Evolutionary conservation across 1,140 invertebrate genomes (phyloP).

Genomic region (Formica selysi): DNA sequence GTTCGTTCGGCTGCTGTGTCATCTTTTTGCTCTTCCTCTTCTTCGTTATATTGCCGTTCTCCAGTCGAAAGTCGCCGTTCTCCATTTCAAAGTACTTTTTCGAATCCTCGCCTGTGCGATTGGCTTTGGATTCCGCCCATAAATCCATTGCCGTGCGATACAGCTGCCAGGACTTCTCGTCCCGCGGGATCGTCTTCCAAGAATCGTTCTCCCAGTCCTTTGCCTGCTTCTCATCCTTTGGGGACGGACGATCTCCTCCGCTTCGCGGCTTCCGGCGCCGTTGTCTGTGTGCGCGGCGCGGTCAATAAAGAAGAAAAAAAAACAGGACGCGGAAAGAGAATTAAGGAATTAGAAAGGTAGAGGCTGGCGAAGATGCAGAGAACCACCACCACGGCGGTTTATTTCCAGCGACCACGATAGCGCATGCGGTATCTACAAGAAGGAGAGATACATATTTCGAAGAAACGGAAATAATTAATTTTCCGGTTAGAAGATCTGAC

Average conservation of each 20-base stretch:
- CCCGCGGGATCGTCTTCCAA: slow-evolving; percentile 84
- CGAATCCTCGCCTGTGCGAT: slow-evolving; percentile 72
- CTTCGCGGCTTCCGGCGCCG: slow-evolving; percentile 83
- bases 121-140: slow-evolving; percentile 83
- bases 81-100: slow-evolving; percentile 74
- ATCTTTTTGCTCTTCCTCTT: slow-evolving; percentile 74
- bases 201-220: slow-evolving; percentile 85
- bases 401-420: slow-evolving; percentile 86
- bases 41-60: slow-evolving; percentile 67
- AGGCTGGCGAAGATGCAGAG: slow-evolving; percentile 22
- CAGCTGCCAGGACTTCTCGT: slow-evolving; percentile 86
- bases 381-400: slow-evolving; percentile 84
- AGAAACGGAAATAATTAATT: slow-evolving; percentile 16
- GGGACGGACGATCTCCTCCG: slow-evolving; percentile 72
- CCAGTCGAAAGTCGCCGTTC: slow-evolving; percentile 71
- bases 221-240: slow-evolving; percentile 70
- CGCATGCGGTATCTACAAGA: slow-evolving; percentile 87
- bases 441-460: slow-evolving; percentile 79
- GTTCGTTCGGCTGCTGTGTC: slow-evolving; percentile 60
- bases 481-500: not conserved
- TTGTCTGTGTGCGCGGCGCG: slow-evolving; percentile 82
- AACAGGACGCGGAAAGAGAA: slow-evolving; percentile 54
- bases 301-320: slow-evolving; percentile 78
- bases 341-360: not conserved
- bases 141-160: slow-evolving; percentile 86